Evolutionary conservation across 2,888 invertebrate genomes (phyloP).

Genomic region (Achlya flavicornis): DNA sequence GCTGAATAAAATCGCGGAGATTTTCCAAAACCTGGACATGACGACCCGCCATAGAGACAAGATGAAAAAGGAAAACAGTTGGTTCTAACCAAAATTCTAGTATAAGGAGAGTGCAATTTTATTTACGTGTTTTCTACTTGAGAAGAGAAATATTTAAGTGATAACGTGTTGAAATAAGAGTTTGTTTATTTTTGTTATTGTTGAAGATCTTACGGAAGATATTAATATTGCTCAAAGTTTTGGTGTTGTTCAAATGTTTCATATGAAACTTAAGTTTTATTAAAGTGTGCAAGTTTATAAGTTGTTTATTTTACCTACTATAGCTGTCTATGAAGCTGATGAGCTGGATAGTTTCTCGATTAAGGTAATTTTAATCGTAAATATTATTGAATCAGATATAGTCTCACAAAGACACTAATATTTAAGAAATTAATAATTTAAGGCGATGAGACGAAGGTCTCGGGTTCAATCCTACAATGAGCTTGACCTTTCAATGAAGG

Average conservation of each 20-base stretch:
- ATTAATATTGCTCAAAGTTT: constrained; percentile 75
- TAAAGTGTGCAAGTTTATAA: constrained; percentile 59
- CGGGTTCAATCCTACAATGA: too few relatives aligned
- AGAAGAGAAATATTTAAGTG: constrained; percentile 52
- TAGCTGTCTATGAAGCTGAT: not conserved
- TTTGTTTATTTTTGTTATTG: constrained; percentile 59
- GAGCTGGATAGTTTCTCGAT: not conserved
- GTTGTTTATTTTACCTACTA: constrained; percentile 23
- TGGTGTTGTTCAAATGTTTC: constrained; percentile 41
- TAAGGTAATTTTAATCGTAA: not conserved
- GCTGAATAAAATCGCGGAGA: constrained; percentile 70
- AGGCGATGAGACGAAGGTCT: too few relatives aligned
- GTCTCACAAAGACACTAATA: too few relatives aligned
- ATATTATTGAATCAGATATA: not conserved
- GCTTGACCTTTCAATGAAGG: too few relatives aligned
- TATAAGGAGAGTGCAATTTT: constrained; percentile 47
- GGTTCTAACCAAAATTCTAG: constrained; percentile 62
- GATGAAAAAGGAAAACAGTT: constrained; percentile 78
- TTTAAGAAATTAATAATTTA: too few relatives aligned
- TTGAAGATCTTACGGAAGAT: constrained; percentile 50
- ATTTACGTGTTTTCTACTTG: constrained; percentile 43
- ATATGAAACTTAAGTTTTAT: constrained; percentile 56
- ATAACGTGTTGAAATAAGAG: constrained; percentile 52
- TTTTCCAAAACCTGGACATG: constrained; percentile 74
- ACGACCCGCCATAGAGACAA: constrained; percentile 67